These are phyloP conservation scores for Drosophila kohkoa DNA, from an alignment of 1,140 invertebrate species.

Conservation along the genomic window DNA sequence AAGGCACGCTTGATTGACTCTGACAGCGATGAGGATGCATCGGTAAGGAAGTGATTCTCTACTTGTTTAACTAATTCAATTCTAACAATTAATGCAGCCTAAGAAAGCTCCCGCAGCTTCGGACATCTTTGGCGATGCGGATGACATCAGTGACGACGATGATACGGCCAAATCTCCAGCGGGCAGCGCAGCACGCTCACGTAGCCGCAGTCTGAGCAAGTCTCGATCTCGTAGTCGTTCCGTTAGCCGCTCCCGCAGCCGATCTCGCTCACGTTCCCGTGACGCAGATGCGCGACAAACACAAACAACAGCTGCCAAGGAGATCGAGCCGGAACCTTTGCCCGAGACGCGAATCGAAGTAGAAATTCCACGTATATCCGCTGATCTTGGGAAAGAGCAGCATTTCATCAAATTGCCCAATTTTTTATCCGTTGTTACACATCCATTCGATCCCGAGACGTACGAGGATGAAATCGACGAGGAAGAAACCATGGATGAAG, in stretches of 20 bases:
- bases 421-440: conserved; percentile 95
- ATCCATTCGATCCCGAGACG: conserved; percentile 97
- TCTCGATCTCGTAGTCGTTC: conserved; percentile 65
- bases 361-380: conserved; percentile 97
- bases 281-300: conserved; percentile 58
- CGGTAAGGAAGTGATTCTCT: conserved; percentile 12
- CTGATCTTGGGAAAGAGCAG: conserved; percentile 95
- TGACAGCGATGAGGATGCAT: conserved; percentile 84
- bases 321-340: conserved; percentile 90
- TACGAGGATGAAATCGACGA: conserved; percentile 99
- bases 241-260: conserved; percentile 59
- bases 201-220: conserved; percentile 56
- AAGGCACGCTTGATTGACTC: conserved; percentile 86
- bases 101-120: conserved; percentile 86
- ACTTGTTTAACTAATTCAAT: neutral
- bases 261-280: conserved; percentile 59
- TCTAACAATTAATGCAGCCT: conserved; percentile 33
- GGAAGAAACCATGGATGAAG: conserved; percentile 98
- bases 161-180: conserved; percentile 76
- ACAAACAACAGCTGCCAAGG: conserved; percentile 83
- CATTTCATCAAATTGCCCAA: conserved; percentile 98
- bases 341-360: conserved; percentile 98
- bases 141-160: conserved; percentile 94
- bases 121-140: conserved; percentile 96
- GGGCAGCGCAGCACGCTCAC: conserved; percentile 43